Evolutionary conservation across 2,888 invertebrate species (phyloP), one percentile per base, ranked within the genome.

Genomic region (Formica aserva): DNA sequence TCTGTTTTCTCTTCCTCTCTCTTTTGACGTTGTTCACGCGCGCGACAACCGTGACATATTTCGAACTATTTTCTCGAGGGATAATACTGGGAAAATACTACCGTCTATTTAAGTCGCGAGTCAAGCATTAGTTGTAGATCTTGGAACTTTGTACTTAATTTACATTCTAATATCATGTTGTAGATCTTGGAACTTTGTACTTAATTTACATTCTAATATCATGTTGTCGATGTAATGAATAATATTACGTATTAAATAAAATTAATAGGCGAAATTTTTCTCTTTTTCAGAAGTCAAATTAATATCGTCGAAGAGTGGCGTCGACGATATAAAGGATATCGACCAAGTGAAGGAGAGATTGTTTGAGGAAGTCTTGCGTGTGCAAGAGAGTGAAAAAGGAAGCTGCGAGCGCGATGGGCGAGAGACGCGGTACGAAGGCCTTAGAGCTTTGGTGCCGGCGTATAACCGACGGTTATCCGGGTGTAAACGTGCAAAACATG

Each of bases 401-500:
- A 67, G 29, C 71, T 29, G 35, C 60, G 92, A 92, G 35, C 77
- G 41, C 41, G 92, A 98, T 98, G 98, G 96, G 97, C 88, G 98
- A 98, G 95, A 96, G 97, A 93, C 96, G 97, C 93, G 98, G 98
- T 89, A 98, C 98, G 92, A 98, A 98, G 95, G 98, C 98, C 87
- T 95, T 99, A 94, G 98, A 99, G 95, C 95, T 97, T 91, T 99
- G 99, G 99, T 98, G 99, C 95, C 97, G 97, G 92, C 96, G 97
- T 88, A 96, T 98, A 95, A 97, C 98, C 66, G 97, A 97, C 91
- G 98, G 98, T 91, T 99, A 99, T 95, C 97, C 97, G 48, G 97
- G 98, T 92, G 98, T 99, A 88, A 97, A 97, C 94, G 97, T 99
- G 91, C 97, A 97, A 90, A 98, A 99, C 95, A 98, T 99, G 98